phyloP scores from a whole-genome alignment of 2,797 vertebrate species.

The Steatocranus sp. region DNA sequence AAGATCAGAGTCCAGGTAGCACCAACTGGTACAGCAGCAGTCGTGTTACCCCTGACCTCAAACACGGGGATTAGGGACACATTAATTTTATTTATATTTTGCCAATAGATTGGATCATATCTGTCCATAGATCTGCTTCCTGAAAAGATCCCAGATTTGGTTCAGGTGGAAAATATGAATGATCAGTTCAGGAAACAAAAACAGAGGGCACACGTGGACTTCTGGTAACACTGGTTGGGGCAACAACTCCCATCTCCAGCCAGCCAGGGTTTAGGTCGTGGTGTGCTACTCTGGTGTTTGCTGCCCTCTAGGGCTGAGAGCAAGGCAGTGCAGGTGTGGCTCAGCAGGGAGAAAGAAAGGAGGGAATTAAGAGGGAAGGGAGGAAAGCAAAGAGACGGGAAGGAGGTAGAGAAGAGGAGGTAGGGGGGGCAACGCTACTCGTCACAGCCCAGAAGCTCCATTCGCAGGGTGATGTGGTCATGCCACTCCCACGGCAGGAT shows the following conservation, averaged over 20 bases:
- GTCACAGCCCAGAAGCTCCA: constrained; percentile 93
- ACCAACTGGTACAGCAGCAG: constrained; percentile 42
- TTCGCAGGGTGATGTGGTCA: constrained; percentile 88
- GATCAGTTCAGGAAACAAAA: background rate
- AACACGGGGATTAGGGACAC: background rate
- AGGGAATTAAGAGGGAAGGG: background rate
- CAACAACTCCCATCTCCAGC: constrained; percentile 13
- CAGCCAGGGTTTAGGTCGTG: constrained; percentile 11
- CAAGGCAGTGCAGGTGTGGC: constrained; percentile 73
- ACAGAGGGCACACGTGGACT: background rate
- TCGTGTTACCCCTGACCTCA: constrained; percentile 27
- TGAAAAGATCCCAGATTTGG: constrained; percentile 16
- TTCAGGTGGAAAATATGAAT: constrained; percentile 2
- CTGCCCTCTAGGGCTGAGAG: constrained; percentile 67
- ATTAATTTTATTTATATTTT: constrained; percentile 5
- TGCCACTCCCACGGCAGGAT: constrained; percentile 93
- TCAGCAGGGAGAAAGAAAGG: constrained; percentile 13
- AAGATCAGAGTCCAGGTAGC: constrained; percentile 49
- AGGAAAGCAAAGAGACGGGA: background rate
- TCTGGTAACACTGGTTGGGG: constrained; percentile 19
- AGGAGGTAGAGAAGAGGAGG: background rate
- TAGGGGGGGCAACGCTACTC: constrained; percentile 51
- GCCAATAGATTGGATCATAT: background rate
- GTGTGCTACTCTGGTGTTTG: constrained; percentile 54
- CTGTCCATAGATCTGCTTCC: background rate